These are phyloP conservation scores for Sterrhoptilus dennistouni DNA, from an alignment of 2,113 vertebrate species.

Conservation along the genomic window DNA sequence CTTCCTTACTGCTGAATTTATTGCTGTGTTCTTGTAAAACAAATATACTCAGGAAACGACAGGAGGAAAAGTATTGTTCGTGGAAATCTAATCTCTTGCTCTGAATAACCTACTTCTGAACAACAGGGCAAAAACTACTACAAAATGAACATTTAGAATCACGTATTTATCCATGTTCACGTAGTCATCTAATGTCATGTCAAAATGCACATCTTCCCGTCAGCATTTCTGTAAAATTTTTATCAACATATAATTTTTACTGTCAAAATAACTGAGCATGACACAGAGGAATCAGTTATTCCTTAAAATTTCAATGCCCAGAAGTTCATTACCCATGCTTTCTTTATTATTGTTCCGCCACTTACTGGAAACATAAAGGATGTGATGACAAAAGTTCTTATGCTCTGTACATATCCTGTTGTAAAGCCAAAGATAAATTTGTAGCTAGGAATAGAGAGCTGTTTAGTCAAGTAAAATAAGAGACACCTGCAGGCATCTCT, in stretches of 20 bases:
- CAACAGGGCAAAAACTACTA: not conserved
- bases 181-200: not conserved
- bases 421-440: slow-evolving; percentile 6
- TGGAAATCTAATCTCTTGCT: not conserved
- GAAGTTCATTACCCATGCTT: slow-evolving; percentile 61
- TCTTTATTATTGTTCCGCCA: not conserved
- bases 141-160: not conserved
- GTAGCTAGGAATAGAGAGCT: not conserved
- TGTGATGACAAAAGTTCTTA: slow-evolving; percentile 17
- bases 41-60: slow-evolving; percentile 34
- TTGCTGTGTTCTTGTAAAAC: not conserved
- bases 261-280: not conserved
- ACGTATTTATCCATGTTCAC: not conserved
- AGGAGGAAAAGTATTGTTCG: slow-evolving; percentile 20
- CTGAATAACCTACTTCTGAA: not conserved
- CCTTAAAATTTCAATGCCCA: not conserved
- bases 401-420: slow-evolving; percentile 38
- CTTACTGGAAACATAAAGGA: slow-evolving; percentile 69
- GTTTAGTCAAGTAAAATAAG: not conserved
- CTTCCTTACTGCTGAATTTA: not conserved
- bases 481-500: not conserved
- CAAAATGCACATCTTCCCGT: not conserved
- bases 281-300: not conserved
- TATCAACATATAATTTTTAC: not conserved
- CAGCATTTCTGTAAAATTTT: slow-evolving; percentile 5